Conservation (phyloP, 2,797 vertebrate genomes). For the Argyrosomus regius region DNA sequence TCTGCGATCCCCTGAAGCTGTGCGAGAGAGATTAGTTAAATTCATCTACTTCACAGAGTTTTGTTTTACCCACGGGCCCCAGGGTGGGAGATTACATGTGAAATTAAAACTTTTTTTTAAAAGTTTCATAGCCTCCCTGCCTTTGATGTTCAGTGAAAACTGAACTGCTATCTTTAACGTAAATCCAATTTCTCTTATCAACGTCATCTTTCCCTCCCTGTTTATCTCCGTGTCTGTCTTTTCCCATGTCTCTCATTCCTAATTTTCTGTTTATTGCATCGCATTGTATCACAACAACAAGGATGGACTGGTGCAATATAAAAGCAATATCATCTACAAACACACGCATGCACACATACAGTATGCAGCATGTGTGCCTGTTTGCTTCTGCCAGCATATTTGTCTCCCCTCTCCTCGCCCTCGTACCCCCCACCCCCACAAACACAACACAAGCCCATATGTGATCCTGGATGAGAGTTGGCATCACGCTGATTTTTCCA, state of each 20-base stretch:
- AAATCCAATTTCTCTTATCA: conserved; percentile 66
- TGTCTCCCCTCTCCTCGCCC: conserved; percentile 4
- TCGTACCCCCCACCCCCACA: neutral
- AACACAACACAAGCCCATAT: conserved; percentile 39
- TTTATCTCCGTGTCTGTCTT: conserved; percentile 43
- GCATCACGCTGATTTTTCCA: conserved; percentile 62
- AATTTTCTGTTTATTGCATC: conserved; percentile 45
- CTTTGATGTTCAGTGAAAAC: conserved; percentile 75
- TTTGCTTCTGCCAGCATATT: conserved; percentile 36
- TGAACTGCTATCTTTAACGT: conserved; percentile 52
- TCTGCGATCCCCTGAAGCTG: conserved; percentile 68
- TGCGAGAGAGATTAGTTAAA: conserved; percentile 77
- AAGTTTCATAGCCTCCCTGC: conserved; percentile 56
- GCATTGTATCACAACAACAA: conserved; percentile 30
- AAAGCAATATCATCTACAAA: conserved; percentile 26
- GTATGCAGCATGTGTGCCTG: conserved; percentile 10
- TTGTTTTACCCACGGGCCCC: conserved; percentile 78
- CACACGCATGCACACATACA: conserved; percentile 5
- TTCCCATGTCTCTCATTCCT: conserved; percentile 9
- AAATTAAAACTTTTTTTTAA: conserved; percentile 68
- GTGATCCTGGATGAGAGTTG: conserved; percentile 65
- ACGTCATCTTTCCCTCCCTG: conserved; percentile 30
- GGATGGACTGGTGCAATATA: conserved; percentile 20
- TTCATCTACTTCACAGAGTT: conserved; percentile 77
- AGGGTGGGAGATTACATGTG: conserved; percentile 70